Base-by-base conservation (phyloP, 2,888 invertebrate species). In the Eremobia ochroleuca region DNA sequence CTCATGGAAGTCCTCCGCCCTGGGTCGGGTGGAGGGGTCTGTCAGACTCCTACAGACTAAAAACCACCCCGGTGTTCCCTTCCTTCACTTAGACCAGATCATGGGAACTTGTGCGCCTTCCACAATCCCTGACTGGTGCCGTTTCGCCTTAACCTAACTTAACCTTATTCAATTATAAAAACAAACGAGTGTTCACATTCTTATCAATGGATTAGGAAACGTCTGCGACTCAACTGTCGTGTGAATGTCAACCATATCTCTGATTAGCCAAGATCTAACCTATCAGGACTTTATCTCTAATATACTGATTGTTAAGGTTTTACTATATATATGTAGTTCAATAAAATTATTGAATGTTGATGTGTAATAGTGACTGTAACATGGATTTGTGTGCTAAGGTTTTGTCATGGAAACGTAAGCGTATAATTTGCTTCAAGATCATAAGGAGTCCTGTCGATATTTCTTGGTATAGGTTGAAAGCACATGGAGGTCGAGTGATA, bases 261-360 rank as follows among this genome's bases (percentile, higher is more conserved):
- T 62, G 83, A 86, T 83, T 68, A 77, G 37, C 9, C 11, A 37
- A 86, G 78, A 82, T 69, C 71, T 40, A 21, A 37, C 52, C 37
- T 70, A 73, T 85, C 70, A 11, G 34, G 13, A 46, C 46, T n/a
- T 73, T 76, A 82, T 83, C 82, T 58, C 37, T 61, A 70, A 71
- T 82, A 66, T 43, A 77, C 46, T 59, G 25, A 67, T 73, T 69
- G n/a, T 70, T n/a, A 77, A 31, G 28, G 21, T 70, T 58, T 71
- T 68, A 34, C 46, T 78, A 13, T 64, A 76, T 78, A 13, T 64
- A 76, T 77, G 58, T 37, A 61, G 69, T 84, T 66, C 6, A 31
- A 11, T 46, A 66, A 28, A 66, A 8, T 37, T 15, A 65, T 71
- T 43, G 28, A n/a, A 68, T 46, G 28, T 25, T 52, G 21, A 46